Conservation (phyloP, 2,888 invertebrate species). For the Epistrophe eligans region DNA sequence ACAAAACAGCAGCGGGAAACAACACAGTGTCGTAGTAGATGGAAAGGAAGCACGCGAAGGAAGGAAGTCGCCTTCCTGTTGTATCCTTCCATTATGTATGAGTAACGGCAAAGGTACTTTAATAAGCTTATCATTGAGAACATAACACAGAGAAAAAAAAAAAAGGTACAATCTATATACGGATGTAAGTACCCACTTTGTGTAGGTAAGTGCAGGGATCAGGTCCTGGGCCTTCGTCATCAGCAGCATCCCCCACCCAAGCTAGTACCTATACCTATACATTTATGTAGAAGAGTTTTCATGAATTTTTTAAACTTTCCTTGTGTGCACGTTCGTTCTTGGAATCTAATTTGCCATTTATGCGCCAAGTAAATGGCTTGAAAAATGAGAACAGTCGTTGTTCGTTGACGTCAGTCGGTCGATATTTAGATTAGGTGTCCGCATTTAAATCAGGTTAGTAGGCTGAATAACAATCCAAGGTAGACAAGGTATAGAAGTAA, state of each 20-base stretch:
- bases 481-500: neutral
- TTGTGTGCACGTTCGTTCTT: constrained; percentile 52
- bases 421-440: constrained; percentile 74
- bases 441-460: constrained; percentile 72
- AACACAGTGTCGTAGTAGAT: constrained; percentile 16
- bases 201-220: constrained; percentile 74
- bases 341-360: constrained; percentile 74
- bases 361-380: constrained; percentile 73
- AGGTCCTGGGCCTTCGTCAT: constrained; percentile 30
- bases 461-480: constrained; percentile 24
- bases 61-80: constrained; percentile 73
- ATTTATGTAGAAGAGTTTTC: constrained; percentile 30
- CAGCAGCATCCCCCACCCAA: neutral
- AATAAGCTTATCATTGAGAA: constrained; percentile 76
- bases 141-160: constrained; percentile 64
- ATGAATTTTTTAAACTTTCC: constrained; percentile 71
- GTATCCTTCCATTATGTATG: constrained; percentile 76
- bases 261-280: no score
- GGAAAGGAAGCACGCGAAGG: constrained; percentile 51
- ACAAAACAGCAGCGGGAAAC: constrained; percentile 56
- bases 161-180: constrained; percentile 64
- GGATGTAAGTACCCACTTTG: constrained; percentile 73
- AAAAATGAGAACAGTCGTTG: constrained; percentile 69
- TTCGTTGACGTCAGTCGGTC: constrained; percentile 63
- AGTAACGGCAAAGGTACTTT: constrained; percentile 75